Conservation (phyloP, 2,113 vertebrate species). For the Bos indicus region DNA sequence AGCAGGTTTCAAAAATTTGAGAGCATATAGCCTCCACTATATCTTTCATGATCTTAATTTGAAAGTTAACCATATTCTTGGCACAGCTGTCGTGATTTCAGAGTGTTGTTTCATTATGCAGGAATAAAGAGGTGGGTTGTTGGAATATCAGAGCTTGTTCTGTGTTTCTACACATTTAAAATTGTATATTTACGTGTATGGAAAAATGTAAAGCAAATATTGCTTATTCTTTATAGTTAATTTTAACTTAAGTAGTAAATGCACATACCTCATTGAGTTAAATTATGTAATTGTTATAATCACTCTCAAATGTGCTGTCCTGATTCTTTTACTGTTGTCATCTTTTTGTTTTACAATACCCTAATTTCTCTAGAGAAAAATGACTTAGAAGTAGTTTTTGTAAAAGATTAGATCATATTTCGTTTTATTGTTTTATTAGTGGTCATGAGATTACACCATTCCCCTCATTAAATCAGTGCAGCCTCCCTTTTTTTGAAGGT, state of each 20-base stretch:
- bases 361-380: background rate
- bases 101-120: background rate
- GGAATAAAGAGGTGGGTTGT: background rate
- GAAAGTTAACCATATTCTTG: background rate
- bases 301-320: background rate
- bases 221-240: background rate
- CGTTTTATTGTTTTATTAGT: background rate
- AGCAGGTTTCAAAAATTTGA: background rate
- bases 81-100: fast-evolving
- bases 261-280: background rate
- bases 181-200: background rate
- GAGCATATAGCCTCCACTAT: background rate
- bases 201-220: background rate
- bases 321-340: background rate
- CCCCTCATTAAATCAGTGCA: background rate
- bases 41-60: background rate
- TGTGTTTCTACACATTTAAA: background rate
- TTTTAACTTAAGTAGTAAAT: background rate
- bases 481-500: background rate
- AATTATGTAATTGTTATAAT: background rate
- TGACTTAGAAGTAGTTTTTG: background rate
- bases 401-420: background rate
- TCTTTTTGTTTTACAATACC: background rate
- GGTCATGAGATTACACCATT: background rate
- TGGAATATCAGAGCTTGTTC: background rate